A percentile compares a stretch with the other conserved stretches of the same genome.
Conservation (phyloP, 2,113 vertebrate genomes). For the Rattus rattus region DNA sequence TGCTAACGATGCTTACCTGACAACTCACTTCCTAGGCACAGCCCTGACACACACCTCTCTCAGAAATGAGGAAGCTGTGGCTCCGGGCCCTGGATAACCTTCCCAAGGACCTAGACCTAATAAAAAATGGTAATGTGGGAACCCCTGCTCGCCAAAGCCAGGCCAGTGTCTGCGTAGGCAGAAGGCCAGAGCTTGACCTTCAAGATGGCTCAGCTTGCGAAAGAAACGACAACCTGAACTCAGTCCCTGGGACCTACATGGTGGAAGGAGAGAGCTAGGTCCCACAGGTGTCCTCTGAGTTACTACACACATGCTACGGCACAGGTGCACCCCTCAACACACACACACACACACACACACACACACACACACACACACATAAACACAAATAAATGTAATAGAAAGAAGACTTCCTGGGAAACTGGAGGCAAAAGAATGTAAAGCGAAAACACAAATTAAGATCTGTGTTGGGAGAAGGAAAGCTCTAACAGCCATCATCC, state of each 20-base stretch:
- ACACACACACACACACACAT: not conserved
- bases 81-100: not conserved
- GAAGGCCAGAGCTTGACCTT: not conserved
- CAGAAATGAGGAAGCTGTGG: constrained; percentile 51
- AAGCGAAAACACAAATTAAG: not conserved
- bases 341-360: not conserved
- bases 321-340: not conserved
- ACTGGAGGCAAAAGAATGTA: not conserved
- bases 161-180: not conserved
- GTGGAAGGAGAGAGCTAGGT: not conserved
- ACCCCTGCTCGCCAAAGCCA: not conserved
- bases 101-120: not conserved
- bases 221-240: not conserved
- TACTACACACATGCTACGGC: not conserved
- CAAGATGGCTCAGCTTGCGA: not conserved
- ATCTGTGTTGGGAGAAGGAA: not conserved
- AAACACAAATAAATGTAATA: not conserved
- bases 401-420: not conserved
- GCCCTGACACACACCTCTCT: not conserved
- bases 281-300: not conserved
- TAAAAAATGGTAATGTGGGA: not conserved
- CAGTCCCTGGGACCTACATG: not conserved
- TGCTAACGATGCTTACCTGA: not conserved
- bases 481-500: not conserved
- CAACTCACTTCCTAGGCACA: not conserved